Percentiles rank a stretch among this genome's conserved stretches.
These are phyloP conservation scores for Drosophila mimica DNA, from an alignment of 2,888 invertebrate genomes.

Conservation along the genomic window DNA sequence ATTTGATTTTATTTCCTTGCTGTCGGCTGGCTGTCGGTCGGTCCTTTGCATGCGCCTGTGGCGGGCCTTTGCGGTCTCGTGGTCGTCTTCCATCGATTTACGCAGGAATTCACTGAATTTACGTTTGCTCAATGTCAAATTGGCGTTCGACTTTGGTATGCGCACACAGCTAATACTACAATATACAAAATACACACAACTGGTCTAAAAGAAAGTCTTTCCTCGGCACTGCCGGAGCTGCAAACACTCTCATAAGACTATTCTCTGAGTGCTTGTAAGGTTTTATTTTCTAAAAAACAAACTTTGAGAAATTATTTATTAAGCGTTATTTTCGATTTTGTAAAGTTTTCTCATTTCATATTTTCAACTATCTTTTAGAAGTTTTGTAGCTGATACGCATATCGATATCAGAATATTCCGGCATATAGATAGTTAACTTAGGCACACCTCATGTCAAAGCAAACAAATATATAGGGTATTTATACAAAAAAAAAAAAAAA, in stretches of 20 bases:
- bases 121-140: slow-evolving; percentile 78
- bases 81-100: slow-evolving; percentile 56
- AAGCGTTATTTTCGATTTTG: not conserved
- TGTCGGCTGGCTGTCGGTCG: slow-evolving; percentile 14
- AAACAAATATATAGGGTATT: not conserved
- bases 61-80: slow-evolving; percentile 33
- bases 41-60: slow-evolving; percentile 31
- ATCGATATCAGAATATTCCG: not conserved
- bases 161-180: slow-evolving; percentile 31
- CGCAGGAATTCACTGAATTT: slow-evolving; percentile 72
- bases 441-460: not conserved
- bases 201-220: not conserved
- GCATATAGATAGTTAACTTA: not conserved
- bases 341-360: not conserved
- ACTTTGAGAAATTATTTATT: not conserved
- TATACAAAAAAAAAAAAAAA: not conserved
- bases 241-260: slow-evolving; percentile 1
- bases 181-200: not conserved
- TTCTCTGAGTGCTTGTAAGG: not conserved
- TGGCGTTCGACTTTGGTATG: slow-evolving; percentile 77
- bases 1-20: slow-evolving; percentile 6
- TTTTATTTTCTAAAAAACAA: not conserved
- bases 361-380: not conserved
- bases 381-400: not conserved
- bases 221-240: not conserved